Percentiles rank a stretch among this genome's conserved stretches.
These are phyloP conservation scores for Latrodectus geometricus DNA, from an alignment of 1,140 invertebrate genomes.

Conservation along the genomic window DNA sequence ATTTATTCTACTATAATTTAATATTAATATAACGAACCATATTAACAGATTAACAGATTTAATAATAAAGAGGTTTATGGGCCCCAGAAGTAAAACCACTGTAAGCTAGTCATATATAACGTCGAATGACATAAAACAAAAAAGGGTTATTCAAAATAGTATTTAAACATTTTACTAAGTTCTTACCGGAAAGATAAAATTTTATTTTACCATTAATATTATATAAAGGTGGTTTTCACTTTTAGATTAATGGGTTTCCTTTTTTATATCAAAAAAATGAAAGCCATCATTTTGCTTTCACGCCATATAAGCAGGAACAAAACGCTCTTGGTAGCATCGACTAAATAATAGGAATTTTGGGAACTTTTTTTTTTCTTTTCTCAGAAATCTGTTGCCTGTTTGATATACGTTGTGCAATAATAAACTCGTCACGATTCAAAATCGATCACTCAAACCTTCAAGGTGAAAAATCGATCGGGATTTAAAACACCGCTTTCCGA, in stretches of 20 bases:
- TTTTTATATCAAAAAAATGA: slow-evolving; percentile 12
- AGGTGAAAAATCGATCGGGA: slow-evolving; percentile 34
- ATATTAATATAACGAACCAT: no score
- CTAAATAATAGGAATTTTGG: background rate
- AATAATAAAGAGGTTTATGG: no score
- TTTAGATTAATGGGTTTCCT: background rate
- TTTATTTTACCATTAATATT: background rate
- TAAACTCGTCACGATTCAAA: slow-evolving; percentile 35
- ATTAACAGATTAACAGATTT: no score
- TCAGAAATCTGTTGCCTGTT: background rate
- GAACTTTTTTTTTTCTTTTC: background rate
- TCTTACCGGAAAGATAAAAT: background rate
- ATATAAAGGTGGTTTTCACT: background rate
- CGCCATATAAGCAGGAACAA: slow-evolving; percentile 23
- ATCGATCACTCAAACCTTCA: slow-evolving; percentile 31
- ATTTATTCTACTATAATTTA: no score
- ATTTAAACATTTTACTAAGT: no score
- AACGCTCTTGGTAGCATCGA: background rate
- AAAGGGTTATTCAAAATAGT: no score
- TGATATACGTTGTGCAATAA: slow-evolving; percentile 6
- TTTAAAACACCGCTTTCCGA: background rate
- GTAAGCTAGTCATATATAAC: no score
- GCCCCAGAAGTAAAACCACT: no score
- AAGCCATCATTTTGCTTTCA: slow-evolving; percentile 21
- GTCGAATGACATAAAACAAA: no score